A percentile compares a stretch with the other conserved stretches of the same genome.
phyloP scores from a whole-genome alignment of 2,888 invertebrate genomes.

The Orthosia incerta region DNA sequence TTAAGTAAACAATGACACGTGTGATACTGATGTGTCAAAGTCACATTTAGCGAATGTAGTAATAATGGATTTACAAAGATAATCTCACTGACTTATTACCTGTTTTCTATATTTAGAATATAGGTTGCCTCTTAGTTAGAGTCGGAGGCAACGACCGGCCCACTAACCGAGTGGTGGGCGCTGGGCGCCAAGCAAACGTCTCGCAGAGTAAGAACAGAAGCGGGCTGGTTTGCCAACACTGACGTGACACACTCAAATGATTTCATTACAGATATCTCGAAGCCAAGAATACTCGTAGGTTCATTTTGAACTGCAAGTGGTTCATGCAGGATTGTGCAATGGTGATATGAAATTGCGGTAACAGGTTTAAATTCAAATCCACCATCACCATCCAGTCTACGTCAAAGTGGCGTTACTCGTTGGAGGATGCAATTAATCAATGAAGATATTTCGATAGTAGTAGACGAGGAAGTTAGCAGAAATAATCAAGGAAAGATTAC shows the following conservation, averaged over 20 bases:
- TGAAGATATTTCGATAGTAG: not conserved
- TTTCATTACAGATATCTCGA: constrained; percentile 37
- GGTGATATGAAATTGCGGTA: not conserved
- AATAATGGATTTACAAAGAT: constrained; percentile 22
- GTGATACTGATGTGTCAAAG: constrained; percentile 9
- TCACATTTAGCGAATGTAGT: constrained; percentile 19
- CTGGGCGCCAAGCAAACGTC: constrained; percentile 73
- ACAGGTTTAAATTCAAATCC: constrained; percentile 6
- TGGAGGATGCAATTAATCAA: constrained; percentile 13
- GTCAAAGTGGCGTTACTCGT: not conserved
- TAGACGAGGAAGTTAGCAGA: constrained; percentile 1
- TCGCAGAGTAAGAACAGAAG: constrained; percentile 43
- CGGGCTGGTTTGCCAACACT: constrained; percentile 69
- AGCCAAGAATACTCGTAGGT: constrained; percentile 38
- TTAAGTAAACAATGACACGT: constrained; percentile 33
- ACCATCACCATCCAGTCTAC: no score
- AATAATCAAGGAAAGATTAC: not conserved
- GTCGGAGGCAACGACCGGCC: constrained; percentile 82
- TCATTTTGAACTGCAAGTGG: not conserved
- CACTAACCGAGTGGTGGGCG: constrained; percentile 81
- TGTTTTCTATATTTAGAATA: constrained; percentile 38
- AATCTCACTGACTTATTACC: constrained; percentile 30
- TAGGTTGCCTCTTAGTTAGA: constrained; percentile 38
- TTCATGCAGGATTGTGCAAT: constrained; percentile 12
- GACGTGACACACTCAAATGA: constrained; percentile 49